Base-by-base conservation (phyloP, 2,888 invertebrate genomes). In the Tetranychus truncatus region DNA sequence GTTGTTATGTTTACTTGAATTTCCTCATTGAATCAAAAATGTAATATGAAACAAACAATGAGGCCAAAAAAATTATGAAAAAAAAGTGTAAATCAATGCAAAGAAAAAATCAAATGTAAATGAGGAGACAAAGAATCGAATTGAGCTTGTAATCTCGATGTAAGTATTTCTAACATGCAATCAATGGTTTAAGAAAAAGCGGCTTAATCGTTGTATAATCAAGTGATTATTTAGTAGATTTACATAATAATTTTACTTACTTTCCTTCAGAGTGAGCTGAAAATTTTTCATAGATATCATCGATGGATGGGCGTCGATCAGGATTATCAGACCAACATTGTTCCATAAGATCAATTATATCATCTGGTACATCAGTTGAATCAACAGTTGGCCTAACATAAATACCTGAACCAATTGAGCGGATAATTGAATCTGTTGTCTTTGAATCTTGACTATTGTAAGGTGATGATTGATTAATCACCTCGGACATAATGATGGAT, bases 401-500 rank as follows among this genome's bases (percentile, higher is more conserved):
- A 18, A 77, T 77, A 45, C 82, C 81, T 24, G 81, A 81, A 71
- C 78, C 78, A 2, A 74, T 74, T 18, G 76, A 75, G 5, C 79
- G 80, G 66, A 78, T 78, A 20, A 78, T 80, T 1, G 83, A 80
- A 21, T 79, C 79, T 55, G 81, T 80, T 6, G 81, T 77, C n/a
- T 83, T 82, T 6, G 78, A 79, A 66, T 66, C 65, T 18, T 24
- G 45, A 20, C 18, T 66, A 45, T 82, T 83, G 82, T 83, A 84
- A 1, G 84, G 84, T 6, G 82, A 82, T 6, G 80, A 78, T 45
- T 82, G 78, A 1, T 80, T 80, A 69, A 82, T 81, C 21, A 84
- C 81, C 77, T 84, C 84, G 76, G 82, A 82, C 9, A 84, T 79
- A 66, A 84, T 82, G 66, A 84, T 82, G 0, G 88, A 90, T 81